Conservation (phyloP, 2,113 vertebrate genomes). For the Eublepharis macularius region DNA sequence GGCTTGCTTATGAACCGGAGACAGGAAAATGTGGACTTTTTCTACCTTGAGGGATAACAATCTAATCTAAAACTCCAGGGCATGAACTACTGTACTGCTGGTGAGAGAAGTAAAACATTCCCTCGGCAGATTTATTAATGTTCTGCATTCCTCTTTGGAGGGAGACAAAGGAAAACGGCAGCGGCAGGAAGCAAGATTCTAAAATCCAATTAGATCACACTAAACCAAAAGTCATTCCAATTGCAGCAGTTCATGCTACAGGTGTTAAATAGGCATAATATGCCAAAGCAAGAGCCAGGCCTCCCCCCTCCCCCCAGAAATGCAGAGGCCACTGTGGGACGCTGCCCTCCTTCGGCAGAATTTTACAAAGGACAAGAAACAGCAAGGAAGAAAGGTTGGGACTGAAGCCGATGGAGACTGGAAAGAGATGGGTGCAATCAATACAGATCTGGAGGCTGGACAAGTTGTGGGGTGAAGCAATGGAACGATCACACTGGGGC, state of each 20-base stretch:
- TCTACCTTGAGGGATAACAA: neutral
- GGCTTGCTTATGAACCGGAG: neutral
- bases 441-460: neutral
- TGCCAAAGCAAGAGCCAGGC: neutral
- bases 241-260: neutral
- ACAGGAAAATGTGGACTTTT: neutral
- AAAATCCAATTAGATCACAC: conserved; percentile 5
- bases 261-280: neutral
- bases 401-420: neutral
- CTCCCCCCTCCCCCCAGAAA: neutral
- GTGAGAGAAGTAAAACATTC: conserved; percentile 27
- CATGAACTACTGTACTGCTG: neutral
- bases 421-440: neutral
- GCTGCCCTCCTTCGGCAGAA: neutral
- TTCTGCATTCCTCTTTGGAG: neutral
- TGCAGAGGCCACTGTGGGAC: neutral
- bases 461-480: no score
- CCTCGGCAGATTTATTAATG: conserved; percentile 17
- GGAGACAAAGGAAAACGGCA: neutral
- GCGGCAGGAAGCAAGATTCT: neutral
- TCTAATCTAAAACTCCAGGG: neutral
- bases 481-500: no score
- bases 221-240: conserved; percentile 5
- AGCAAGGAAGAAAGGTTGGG: neutral
- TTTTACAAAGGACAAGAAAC: neutral